These are phyloP conservation scores for Trinorchestia longiramus DNA, from an alignment of 1,140 invertebrate species.

Conservation along the genomic window DNA sequence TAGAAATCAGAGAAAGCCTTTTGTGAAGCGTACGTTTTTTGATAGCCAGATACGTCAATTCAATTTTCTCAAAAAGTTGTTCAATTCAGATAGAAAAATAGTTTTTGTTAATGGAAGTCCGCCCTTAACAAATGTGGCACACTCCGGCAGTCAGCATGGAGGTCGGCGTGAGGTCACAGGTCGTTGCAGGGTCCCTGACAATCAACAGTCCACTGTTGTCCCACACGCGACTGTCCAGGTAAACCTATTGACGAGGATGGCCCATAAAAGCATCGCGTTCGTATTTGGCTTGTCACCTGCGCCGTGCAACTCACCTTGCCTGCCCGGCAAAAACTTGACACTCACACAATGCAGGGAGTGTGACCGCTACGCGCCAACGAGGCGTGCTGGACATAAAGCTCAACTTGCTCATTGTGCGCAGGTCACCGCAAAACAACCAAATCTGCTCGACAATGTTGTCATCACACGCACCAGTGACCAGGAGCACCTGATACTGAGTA, in stretches of 20 bases:
- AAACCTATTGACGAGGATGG: constrained; percentile 21
- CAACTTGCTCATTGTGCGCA: not conserved
- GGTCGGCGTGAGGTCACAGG: constrained; percentile 15
- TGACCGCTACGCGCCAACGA: not conserved
- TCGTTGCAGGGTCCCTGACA: not conserved
- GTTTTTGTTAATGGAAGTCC: not conserved
- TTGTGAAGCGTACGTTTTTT: not conserved
- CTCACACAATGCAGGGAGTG: not conserved
- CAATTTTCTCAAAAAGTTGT: not conserved
- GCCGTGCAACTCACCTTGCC: constrained; percentile 11
- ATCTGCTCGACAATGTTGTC: not conserved
- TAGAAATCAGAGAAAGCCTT: not conserved
- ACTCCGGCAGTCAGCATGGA: not conserved
- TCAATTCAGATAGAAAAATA: not conserved
- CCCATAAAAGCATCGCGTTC: not conserved
- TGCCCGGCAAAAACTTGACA: constrained; percentile 12
- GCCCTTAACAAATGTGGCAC: not conserved
- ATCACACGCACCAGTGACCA: not conserved
- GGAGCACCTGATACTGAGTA: not conserved
- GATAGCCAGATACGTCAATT: not conserved
- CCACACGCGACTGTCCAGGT: constrained; percentile 42
- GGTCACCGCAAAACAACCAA: not conserved
- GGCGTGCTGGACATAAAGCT: too few species aligned
- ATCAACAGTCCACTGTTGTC: not conserved
- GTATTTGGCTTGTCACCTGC: constrained; percentile 40